A percentile compares a stretch with the other conserved stretches of the same genome.
These are phyloP conservation scores for Allygus modestus DNA, from an alignment of 2,888 invertebrate genomes.

Conservation along the genomic window DNA sequence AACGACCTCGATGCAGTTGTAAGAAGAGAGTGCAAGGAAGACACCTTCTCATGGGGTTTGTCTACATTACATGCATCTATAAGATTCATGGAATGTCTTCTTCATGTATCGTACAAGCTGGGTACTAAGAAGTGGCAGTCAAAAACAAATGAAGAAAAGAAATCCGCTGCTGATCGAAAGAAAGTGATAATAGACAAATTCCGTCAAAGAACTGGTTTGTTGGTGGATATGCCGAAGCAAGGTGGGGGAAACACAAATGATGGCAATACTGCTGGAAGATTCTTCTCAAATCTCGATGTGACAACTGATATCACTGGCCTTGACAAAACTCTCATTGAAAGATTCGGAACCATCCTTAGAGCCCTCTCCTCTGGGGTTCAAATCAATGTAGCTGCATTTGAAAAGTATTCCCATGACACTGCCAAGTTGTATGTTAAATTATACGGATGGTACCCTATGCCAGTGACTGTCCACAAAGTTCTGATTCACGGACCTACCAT, in stretches of 20 bases:
- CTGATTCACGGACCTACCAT: slow-evolving; percentile 71
- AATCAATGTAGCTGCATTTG: slow-evolving; percentile 55
- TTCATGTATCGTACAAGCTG: slow-evolving; percentile 61
- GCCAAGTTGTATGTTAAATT: not conserved
- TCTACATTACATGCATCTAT: slow-evolving; percentile 61
- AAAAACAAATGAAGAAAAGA: slow-evolving; percentile 23
- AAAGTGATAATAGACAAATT: slow-evolving; percentile 39
- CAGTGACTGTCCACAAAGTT: slow-evolving; percentile 70
- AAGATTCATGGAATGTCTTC: slow-evolving; percentile 58
- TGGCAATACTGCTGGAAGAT: slow-evolving; percentile 53
- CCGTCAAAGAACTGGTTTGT: slow-evolving; percentile 54
- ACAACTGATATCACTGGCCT: slow-evolving; percentile 22
- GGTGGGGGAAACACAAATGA: slow-evolving; percentile 62
- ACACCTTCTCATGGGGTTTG: slow-evolving; percentile 51
- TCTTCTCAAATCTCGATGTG: slow-evolving; percentile 19
- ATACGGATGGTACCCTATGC: slow-evolving; percentile 68
- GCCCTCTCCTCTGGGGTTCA: slow-evolving; percentile 67
- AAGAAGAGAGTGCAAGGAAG: too few species aligned
- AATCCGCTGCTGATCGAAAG: slow-evolving; percentile 9
- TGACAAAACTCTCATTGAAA: not conserved
- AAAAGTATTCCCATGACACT: not conserved
- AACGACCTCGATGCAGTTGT: slow-evolving; percentile 24
- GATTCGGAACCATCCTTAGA: slow-evolving; percentile 71
- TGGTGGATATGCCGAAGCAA: slow-evolving; percentile 58
- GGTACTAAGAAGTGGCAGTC: slow-evolving; percentile 49